phyloP scores from a whole-genome alignment of 2,888 invertebrate species.

The Caenorhabditis doughertyi region DNA sequence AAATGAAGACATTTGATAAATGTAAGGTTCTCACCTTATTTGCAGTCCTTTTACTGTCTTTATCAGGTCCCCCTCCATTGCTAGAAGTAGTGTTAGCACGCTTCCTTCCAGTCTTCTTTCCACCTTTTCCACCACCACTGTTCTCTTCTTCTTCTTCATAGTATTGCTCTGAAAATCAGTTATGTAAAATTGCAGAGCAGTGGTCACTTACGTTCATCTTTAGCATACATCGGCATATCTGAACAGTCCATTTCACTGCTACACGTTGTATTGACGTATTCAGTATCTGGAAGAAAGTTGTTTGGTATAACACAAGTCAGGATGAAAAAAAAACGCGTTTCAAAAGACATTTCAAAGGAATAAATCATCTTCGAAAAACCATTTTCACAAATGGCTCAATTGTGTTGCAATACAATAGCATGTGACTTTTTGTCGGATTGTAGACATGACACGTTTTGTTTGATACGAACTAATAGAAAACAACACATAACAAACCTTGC shows the following conservation, averaged over 20 bases:
- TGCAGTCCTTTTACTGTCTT: constrained; percentile 65
- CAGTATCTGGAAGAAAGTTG: constrained; percentile 21
- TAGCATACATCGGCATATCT: constrained; percentile 36
- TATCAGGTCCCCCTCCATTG: constrained; percentile 55
- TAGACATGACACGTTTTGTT: neutral
- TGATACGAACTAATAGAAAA: neutral
- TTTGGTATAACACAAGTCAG: too few relatives aligned
- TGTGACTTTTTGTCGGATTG: neutral
- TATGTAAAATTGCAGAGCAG: neutral
- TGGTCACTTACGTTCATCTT: constrained; percentile 38
- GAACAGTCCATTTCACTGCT: constrained; percentile 30
- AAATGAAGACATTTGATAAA: neutral
- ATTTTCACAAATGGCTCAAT: neutral
- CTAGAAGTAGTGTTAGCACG: constrained; percentile 67
- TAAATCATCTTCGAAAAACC: neutral
- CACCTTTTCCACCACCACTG: neutral
- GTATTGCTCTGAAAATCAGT: constrained; percentile 11
- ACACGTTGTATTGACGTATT: constrained; percentile 28
- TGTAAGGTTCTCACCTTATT: constrained; percentile 60
- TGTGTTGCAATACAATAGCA: neutral
- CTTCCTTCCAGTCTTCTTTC: constrained; percentile 50
- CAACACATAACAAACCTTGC: constrained; percentile 37
- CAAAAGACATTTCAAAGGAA: constrained; percentile 25
- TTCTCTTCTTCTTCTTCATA: constrained; percentile 7
- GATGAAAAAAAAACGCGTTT: too few relatives aligned